Conservation (phyloP, 2,797 vertebrate genomes). For the Phataginus tetradactyla region DNA sequence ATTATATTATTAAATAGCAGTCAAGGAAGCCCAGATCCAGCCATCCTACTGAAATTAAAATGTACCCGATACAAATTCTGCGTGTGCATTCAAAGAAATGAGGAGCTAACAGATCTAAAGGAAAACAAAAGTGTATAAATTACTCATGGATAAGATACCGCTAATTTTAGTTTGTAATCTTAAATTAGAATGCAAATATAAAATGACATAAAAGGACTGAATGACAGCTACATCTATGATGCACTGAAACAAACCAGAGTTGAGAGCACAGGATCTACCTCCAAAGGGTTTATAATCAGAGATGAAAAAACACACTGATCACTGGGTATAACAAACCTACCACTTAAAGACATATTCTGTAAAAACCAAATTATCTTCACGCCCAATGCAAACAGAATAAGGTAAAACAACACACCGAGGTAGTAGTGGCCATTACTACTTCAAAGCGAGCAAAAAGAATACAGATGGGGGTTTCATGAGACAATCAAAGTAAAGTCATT, state of each 20-base stretch:
- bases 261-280: neutral
- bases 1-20: conserved; percentile 25
- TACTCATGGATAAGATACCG: neutral
- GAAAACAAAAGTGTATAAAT: conserved; percentile 29
- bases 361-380: conserved; percentile 50
- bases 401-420: neutral
- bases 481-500: neutral
- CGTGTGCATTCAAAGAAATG: conserved; percentile 3
- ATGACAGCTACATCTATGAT: neutral
- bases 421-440: neutral
- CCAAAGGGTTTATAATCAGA: neutral
- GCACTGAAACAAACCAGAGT: neutral
- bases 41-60: conserved; percentile 19
- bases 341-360: neutral
- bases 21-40: conserved; percentile 18
- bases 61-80: neutral
- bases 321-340: neutral
- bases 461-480: neutral
- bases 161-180: neutral
- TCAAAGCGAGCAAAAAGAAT: conserved; percentile 7
- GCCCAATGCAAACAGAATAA: neutral
- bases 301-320: neutral
- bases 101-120: conserved; percentile 53
- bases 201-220: neutral
- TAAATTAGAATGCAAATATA: conserved; percentile 27